Evolutionary conservation across 2,797 vertebrate genomes (phyloP).

Genomic region (Salmo trutta): DNA sequence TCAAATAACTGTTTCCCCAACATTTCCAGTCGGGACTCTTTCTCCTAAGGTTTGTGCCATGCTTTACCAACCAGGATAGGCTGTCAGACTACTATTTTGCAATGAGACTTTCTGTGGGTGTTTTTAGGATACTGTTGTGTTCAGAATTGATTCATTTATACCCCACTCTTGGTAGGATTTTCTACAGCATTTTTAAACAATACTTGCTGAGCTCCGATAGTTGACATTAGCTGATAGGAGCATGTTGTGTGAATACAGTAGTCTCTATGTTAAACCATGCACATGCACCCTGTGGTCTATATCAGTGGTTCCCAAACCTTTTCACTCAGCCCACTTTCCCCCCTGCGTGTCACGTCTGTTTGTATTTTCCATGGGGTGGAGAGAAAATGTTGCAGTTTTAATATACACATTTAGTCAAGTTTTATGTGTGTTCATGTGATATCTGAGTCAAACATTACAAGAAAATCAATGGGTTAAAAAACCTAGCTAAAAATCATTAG

Average conservation of each 20-base stretch:
- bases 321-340: no score
- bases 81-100: neutral
- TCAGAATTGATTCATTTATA: neutral
- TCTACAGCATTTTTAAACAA: neutral
- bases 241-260: neutral
- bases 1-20: constrained; percentile 26
- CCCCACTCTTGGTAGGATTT: neutral
- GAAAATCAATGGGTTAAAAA: no score
- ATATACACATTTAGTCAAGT: no score
- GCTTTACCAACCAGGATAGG: neutral
- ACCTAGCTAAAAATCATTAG: no score
- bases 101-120: neutral
- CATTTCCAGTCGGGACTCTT: neutral
- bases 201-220: neutral
- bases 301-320: no score
- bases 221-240: neutral
- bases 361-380: no score
- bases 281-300: neutral
- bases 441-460: no score
- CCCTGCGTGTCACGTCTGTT: no score
- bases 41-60: neutral
- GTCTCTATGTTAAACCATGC: neutral
- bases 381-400: no score
- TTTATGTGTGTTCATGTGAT: no score
- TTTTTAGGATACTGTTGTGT: neutral